Percentiles rank a stretch among this genome's conserved stretches.
Evolutionary conservation across 2,888 invertebrate species (phyloP).

Genomic region (Mellilla xanthometata): DNA sequence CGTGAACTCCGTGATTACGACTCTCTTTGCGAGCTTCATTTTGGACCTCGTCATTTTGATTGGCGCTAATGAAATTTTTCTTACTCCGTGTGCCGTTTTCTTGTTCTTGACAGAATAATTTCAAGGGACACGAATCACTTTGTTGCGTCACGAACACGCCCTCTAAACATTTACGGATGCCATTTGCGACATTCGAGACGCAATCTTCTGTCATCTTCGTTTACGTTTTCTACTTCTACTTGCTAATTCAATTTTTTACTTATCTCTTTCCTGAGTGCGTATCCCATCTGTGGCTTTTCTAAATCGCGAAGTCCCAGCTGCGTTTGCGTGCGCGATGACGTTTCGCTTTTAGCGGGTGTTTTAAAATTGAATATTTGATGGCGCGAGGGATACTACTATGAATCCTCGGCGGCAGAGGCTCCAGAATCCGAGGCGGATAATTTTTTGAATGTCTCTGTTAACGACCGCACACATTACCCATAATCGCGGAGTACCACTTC

Average conservation of each 20-base stretch:
- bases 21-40: slow-evolving; percentile 80
- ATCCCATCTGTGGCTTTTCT: slow-evolving; percentile 80
- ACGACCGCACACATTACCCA: slow-evolving; percentile 63
- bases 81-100: slow-evolving; percentile 72
- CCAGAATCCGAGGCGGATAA: slow-evolving; percentile 65
- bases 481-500: slow-evolving; percentile 51
- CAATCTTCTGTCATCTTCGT: slow-evolving; percentile 68
- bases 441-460: slow-evolving; percentile 73
- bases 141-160: slow-evolving; percentile 68
- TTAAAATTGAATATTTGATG: slow-evolving; percentile 84
- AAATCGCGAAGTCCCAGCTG: slow-evolving; percentile 80
- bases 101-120: slow-evolving; percentile 80
- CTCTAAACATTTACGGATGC: slow-evolving; percentile 67
- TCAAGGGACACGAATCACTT: slow-evolving; percentile 64
- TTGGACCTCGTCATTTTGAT: slow-evolving; percentile 82
- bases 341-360: slow-evolving; percentile 82
- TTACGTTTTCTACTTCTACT: slow-evolving; percentile 77
- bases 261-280: slow-evolving; percentile 75
- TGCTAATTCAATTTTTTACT: slow-evolving; percentile 78
- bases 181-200: slow-evolving; percentile 65
- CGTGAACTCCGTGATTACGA: slow-evolving; percentile 81
- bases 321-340: slow-evolving; percentile 75
- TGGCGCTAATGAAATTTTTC: slow-evolving; percentile 83
- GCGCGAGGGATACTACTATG: slow-evolving; percentile 71
- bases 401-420: slow-evolving; percentile 67